Conservation (phyloP, 2,888 invertebrate genomes). For the Pseudococcus viburni region DNA sequence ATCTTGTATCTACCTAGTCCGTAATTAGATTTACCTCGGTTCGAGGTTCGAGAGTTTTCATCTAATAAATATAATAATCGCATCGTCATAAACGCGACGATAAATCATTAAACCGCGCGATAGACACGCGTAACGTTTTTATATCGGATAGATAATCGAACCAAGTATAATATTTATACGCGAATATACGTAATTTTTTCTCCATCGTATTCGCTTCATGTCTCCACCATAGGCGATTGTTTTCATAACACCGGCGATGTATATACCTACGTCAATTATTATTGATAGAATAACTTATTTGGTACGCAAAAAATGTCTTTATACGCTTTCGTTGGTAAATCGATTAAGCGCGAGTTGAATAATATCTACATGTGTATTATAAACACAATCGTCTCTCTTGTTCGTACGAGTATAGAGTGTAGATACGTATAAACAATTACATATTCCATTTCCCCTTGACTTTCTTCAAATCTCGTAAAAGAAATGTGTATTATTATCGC, state of each 20-base stretch:
- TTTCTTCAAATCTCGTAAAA: neutral
- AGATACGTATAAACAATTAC: neutral
- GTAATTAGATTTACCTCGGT: neutral
- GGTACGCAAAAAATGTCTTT: slow-evolving; percentile 1
- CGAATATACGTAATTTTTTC: slow-evolving; percentile 1
- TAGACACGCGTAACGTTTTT: neutral
- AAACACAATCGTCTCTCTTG: slow-evolving; percentile 10
- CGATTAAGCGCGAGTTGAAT: slow-evolving; percentile 10
- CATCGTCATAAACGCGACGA: slow-evolving; percentile 20
- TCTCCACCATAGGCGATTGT: slow-evolving; percentile 21
- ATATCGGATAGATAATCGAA: neutral
- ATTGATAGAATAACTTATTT: neutral
- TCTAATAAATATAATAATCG: neutral
- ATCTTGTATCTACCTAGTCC: neutral
- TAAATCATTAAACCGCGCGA: neutral
- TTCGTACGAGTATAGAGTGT: neutral
- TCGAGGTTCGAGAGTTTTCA: neutral
- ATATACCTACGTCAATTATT: neutral
- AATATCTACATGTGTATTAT: neutral
- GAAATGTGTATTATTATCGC: slow-evolving; percentile 18
- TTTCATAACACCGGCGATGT: neutral
- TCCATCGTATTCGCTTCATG: neutral
- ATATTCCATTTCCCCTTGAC: slow-evolving; percentile 27
- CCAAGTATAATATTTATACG: neutral
- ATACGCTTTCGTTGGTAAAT: slow-evolving; percentile 25